Evolutionary conservation across 2,797 vertebrate genomes (phyloP).

Genomic region (Halcyon badia): DNA sequence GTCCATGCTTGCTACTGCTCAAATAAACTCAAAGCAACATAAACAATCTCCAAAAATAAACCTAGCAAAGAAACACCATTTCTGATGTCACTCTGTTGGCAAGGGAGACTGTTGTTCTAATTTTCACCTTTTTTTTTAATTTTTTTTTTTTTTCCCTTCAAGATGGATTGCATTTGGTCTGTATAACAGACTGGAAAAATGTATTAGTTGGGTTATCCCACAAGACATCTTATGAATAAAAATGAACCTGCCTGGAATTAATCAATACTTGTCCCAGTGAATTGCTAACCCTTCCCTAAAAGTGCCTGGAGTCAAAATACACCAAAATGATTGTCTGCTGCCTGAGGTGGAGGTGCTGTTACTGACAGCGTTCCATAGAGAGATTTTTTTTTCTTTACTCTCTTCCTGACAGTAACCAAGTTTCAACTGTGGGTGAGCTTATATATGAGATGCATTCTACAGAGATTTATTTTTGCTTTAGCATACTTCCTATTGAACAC

Average conservation of each 20-base stretch:
- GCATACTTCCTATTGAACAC: not conserved
- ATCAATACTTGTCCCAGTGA: not conserved
- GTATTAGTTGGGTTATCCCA: not conserved
- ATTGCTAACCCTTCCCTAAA: not conserved
- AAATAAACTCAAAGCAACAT: constrained; percentile 55
- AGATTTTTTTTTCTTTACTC: not conserved
- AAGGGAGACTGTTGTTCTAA: not conserved
- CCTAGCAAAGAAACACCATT: constrained; percentile 27
- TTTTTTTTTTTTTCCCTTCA: not conserved
- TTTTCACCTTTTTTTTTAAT: not conserved
- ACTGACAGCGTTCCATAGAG: not conserved
- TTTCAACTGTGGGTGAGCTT: not conserved
- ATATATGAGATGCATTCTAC: not conserved
- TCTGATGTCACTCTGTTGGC: not conserved
- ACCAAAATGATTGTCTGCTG: not conserved
- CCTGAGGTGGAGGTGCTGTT: not conserved
- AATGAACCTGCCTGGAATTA: not conserved
- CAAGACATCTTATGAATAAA: not conserved
- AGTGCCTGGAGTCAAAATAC: not conserved
- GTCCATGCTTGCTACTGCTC: constrained; percentile 24
- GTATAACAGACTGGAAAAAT: not conserved
- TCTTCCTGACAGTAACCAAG: not conserved
- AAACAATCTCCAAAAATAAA: constrained; percentile 56
- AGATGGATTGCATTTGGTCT: not conserved
- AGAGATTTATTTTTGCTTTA: not conserved